phyloP scores from a whole-genome alignment of 1,140 invertebrate species.

The Polyergus mexicanus region DNA sequence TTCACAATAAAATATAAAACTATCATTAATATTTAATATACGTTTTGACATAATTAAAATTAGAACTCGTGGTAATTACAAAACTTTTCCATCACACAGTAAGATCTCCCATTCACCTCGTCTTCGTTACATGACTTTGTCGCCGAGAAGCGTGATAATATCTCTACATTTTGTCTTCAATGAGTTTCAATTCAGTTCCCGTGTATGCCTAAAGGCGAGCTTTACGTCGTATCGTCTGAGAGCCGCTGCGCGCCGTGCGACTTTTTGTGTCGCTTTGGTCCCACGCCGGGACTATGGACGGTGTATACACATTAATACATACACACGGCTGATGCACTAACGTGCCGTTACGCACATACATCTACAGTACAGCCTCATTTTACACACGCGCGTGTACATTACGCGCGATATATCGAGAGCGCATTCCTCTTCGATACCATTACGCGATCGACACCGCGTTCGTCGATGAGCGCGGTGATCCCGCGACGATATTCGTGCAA shows the following conservation, averaged over 20 bases:
- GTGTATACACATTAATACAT: conserved; percentile 50
- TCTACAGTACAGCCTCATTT: conserved; percentile 28
- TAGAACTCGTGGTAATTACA: not conserved
- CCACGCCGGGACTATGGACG: conserved; percentile 83
- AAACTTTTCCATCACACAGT: too few relatives aligned
- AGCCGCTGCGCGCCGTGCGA: conserved; percentile 84
- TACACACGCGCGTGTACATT: conserved; percentile 47
- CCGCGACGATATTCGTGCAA: not conserved
- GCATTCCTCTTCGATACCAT: conserved; percentile 48
- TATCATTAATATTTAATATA: not conserved
- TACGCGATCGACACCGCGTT: conserved; percentile 17
- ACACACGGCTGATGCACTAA: conserved; percentile 27
- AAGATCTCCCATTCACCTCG: not conserved
- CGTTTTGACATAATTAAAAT: not conserved
- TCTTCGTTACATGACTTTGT: not conserved
- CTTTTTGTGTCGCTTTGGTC: conserved; percentile 85
- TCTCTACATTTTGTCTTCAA: conserved; percentile 35
- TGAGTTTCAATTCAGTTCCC: conserved; percentile 42
- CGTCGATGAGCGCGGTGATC: conserved; percentile 37
- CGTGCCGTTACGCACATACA: conserved; percentile 36
- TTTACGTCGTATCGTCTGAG: conserved; percentile 75
- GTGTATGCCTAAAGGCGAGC: conserved; percentile 31
- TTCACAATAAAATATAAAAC: not conserved
- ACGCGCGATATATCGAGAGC: conserved; percentile 53
- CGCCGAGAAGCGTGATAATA: conserved; percentile 11